Evolutionary conservation across 2,113 vertebrate species (phyloP).

Genomic region (Muntiacus muntjak): DNA sequence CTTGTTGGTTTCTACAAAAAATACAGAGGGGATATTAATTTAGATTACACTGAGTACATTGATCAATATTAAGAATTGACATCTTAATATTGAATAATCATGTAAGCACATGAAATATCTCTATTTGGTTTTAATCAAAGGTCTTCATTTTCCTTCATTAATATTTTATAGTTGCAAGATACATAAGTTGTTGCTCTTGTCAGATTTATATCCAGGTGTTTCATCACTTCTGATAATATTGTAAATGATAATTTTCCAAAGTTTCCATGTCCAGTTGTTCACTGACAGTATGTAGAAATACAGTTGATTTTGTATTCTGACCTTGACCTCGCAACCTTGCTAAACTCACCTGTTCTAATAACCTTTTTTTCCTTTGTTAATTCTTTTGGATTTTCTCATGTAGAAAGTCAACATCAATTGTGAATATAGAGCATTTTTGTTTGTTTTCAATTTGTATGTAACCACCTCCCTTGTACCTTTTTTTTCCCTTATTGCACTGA

Average conservation of each 20-base stretch:
- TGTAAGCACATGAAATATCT: neutral
- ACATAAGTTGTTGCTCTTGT: neutral
- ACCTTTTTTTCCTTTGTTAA: neutral
- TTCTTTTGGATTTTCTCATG: neutral
- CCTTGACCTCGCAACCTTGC: neutral
- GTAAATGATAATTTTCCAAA: neutral
- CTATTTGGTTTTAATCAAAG: neutral
- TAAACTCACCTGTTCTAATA: neutral
- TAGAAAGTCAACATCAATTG: neutral
- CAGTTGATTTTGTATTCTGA: neutral
- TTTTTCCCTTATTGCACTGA: neutral
- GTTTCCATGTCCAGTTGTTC: neutral
- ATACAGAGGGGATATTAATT: neutral
- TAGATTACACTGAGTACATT: neutral
- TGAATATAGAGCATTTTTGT: neutral
- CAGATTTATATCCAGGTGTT: neutral
- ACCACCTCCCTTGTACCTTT: neutral
- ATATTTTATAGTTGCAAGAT: neutral
- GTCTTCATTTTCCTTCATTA: neutral
- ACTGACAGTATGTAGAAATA: neutral
- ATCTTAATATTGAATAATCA: neutral
- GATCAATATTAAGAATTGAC: neutral
- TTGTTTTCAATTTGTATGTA: neutral
- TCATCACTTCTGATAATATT: neutral
- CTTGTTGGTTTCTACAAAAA: neutral